Conservation (phyloP, 2,888 invertebrate genomes). For the Machimus rusticus region DNA sequence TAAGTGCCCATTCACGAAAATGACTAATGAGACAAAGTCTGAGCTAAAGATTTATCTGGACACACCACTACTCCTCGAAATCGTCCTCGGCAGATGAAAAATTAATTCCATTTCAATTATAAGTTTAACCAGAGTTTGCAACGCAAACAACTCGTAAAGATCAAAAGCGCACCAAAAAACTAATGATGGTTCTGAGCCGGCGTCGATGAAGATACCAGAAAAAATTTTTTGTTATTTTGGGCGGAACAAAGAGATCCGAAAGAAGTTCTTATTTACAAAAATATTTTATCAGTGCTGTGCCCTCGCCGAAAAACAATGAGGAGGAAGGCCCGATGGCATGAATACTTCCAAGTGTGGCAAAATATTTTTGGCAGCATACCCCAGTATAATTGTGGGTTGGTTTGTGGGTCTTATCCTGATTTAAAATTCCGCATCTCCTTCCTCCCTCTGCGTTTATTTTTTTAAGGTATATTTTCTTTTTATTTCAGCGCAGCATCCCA, state of each 20-base stretch:
- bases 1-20: background rate
- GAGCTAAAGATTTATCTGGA: background rate
- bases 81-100: background rate
- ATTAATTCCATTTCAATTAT: background rate
- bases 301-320: conserved; percentile 20
- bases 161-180: background rate
- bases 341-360: conserved; percentile 19
- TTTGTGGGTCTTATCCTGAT: conserved; percentile 6
- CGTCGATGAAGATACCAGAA: conserved; percentile 20
- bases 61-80: background rate
- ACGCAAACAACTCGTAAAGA: background rate
- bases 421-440: conserved; percentile 4
- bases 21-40: background rate
- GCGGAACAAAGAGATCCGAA: conserved; percentile 6
- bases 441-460: background rate
- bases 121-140: background rate
- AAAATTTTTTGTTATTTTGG: background rate
- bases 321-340: background rate
- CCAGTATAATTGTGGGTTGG: background rate
- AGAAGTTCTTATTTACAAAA: conserved; percentile 22
- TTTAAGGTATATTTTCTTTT: background rate
- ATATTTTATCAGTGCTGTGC: conserved; percentile 1
- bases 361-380: conserved; percentile 1
- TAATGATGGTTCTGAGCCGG: background rate
- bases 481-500: background rate